phyloP scores from a whole-genome alignment of 1,140 invertebrate species.

The Aradophagus sp. region DNA sequence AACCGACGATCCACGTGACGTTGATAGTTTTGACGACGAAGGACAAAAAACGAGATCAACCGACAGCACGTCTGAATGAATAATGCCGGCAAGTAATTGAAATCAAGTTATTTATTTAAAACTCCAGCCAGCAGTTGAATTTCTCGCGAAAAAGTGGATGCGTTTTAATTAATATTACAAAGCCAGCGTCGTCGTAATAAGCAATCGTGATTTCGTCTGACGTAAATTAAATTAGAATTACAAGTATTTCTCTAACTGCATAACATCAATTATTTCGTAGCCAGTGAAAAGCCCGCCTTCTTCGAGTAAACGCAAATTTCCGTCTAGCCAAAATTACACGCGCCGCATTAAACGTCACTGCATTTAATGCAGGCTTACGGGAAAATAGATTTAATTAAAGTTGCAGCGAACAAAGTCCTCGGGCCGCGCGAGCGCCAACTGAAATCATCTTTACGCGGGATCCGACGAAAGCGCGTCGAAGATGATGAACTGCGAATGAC shows the following conservation, averaged over 20 bases:
- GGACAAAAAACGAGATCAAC: no score
- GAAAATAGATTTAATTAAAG: slow-evolving; percentile 49
- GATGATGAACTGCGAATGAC: slow-evolving; percentile 55
- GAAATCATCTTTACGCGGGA: slow-evolving; percentile 27
- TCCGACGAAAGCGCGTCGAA: slow-evolving; percentile 13
- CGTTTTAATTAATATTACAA: no score
- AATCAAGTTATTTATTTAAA: no score
- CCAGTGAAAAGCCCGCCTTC: slow-evolving; percentile 34
- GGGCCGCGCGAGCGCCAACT: slow-evolving; percentile 27
- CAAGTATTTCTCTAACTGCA: slow-evolving; percentile 40
- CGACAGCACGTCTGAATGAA: no score
- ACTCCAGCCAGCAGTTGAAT: no score
- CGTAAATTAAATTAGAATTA: no score
- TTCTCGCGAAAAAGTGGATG: no score
- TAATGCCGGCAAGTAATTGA: no score
- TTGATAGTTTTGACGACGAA: no score
- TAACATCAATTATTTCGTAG: slow-evolving; percentile 48
- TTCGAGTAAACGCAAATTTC: slow-evolving; percentile 47
- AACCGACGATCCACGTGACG: no score
- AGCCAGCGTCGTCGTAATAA: no score
- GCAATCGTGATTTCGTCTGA: no score
- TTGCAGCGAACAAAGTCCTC: slow-evolving; percentile 19
- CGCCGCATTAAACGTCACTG: slow-evolving; percentile 46
- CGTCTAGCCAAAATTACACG: slow-evolving; percentile 44
- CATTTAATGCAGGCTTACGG: slow-evolving; percentile 41